phyloP scores from a whole-genome alignment of 2,113 vertebrate species.

The Cervus canadensis region DNA sequence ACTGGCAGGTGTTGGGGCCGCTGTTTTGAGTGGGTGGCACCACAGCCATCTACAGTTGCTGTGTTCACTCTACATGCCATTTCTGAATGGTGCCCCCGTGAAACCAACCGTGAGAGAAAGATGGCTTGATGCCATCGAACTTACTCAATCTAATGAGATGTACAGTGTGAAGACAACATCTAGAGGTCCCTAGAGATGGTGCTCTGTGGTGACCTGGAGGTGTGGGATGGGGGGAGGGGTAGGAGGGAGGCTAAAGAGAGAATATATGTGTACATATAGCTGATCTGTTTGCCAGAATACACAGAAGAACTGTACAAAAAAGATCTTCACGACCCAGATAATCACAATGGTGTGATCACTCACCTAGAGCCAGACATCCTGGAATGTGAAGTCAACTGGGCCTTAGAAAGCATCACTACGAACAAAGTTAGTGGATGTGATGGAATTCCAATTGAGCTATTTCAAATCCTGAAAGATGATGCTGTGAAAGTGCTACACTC shows the following conservation, averaged over 20 bases:
- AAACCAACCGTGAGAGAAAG: neutral
- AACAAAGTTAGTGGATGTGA: no score
- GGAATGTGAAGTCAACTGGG: no score
- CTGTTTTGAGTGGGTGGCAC: neutral
- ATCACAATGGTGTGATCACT: no score
- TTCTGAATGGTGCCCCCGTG: neutral
- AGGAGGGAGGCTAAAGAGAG: neutral
- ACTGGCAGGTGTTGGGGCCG: neutral
- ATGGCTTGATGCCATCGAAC: neutral
- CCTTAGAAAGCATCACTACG: no score
- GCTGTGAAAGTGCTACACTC: no score
- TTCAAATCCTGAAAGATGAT: no score
- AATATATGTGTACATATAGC: neutral
- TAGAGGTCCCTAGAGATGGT: neutral
- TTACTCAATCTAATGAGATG: neutral
- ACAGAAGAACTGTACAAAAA: no score
- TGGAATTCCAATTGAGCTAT: no score
- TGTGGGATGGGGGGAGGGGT: neutral
- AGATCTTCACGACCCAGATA: no score
- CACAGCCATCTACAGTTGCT: neutral
- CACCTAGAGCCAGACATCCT: no score
- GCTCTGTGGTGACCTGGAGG: neutral
- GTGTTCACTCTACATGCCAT: rapidly evolving
- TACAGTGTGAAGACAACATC: rapidly evolving
- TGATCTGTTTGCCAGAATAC: neutral